Conservation (phyloP, 53 echinoderm and acorn worm species). For the Zoroaster sp. region DNA sequence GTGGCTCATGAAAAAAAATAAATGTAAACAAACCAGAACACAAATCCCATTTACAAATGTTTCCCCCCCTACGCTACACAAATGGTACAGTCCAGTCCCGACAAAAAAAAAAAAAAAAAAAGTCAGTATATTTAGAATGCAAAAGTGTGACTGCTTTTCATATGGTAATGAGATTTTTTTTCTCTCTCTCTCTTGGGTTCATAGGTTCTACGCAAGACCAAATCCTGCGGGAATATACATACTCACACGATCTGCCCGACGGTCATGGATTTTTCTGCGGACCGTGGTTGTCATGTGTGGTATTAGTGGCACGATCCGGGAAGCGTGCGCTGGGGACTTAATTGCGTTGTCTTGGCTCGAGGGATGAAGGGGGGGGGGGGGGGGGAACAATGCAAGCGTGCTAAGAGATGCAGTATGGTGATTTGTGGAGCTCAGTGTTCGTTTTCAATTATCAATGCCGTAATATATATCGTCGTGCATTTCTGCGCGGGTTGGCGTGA, state of each 20-base stretch:
- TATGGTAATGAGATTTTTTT: constrained; percentile 34
- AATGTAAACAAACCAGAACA: background rate
- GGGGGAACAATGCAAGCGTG: constrained; percentile 28
- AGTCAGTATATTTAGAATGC: constrained; percentile 2
- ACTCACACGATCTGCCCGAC: background rate
- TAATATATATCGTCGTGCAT: too few relatives aligned
- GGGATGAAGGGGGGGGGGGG: background rate
- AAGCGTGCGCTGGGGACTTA: constrained; percentile 14
- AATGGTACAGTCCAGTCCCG: constrained; percentile 40
- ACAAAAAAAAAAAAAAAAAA: background rate
- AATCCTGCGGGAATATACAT: background rate
- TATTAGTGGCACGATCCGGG: constrained; percentile 39
- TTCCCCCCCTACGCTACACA: background rate
- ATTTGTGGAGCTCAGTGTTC: background rate
- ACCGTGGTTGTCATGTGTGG: constrained; percentile 2
- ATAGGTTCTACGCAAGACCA: background rate
- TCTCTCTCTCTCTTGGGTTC: background rate
- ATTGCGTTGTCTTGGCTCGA: constrained; percentile 29
- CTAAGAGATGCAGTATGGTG: background rate
- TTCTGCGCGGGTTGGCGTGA: too few relatives aligned
- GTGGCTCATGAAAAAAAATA: background rate
- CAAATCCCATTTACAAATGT: background rate
- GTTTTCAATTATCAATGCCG: constrained; percentile 43
- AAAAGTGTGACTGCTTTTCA: constrained; percentile 36
- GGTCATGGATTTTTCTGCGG: background rate